These are phyloP conservation scores for Mesorhabditis spiculigera DNA, from an alignment of 2,888 invertebrate species.

Conservation along the genomic window DNA sequence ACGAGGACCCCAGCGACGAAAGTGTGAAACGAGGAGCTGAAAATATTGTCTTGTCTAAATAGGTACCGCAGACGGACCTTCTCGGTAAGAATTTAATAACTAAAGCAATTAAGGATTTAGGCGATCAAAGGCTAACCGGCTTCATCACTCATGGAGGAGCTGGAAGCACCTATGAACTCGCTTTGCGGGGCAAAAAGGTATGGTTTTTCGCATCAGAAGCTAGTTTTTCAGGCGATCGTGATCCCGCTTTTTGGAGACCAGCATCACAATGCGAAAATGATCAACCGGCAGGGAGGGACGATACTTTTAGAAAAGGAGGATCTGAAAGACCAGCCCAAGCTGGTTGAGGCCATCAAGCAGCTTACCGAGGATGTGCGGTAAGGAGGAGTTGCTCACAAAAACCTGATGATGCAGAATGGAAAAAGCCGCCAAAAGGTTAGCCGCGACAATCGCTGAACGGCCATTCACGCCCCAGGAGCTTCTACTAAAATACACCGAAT, in stretches of 20 bases:
- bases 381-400: background rate
- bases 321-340: background rate
- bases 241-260: background rate
- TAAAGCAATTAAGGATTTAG: background rate
- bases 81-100: constrained; percentile 10
- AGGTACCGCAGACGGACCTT: constrained; percentile 23
- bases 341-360: background rate
- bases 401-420: background rate
- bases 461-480: background rate
- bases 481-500: background rate
- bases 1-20: constrained; percentile 14
- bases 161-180: constrained; percentile 26
- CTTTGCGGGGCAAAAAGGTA: constrained; percentile 15
- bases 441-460: constrained; percentile 1
- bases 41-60: constrained; percentile 19
- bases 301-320: constrained; percentile 1
- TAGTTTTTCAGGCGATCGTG: background rate
- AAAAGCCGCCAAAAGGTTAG: background rate
- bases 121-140: constrained; percentile 15
- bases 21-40: constrained; percentile 8
- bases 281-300: background rate
- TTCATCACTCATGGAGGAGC: constrained; percentile 26
- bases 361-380: background rate
- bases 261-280: background rate
- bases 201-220: no score